Evolutionary conservation across 2,113 vertebrate species (phyloP), one percentile per base, ranked within the genome.

Genomic region (Malurus alboscapulatus): DNA sequence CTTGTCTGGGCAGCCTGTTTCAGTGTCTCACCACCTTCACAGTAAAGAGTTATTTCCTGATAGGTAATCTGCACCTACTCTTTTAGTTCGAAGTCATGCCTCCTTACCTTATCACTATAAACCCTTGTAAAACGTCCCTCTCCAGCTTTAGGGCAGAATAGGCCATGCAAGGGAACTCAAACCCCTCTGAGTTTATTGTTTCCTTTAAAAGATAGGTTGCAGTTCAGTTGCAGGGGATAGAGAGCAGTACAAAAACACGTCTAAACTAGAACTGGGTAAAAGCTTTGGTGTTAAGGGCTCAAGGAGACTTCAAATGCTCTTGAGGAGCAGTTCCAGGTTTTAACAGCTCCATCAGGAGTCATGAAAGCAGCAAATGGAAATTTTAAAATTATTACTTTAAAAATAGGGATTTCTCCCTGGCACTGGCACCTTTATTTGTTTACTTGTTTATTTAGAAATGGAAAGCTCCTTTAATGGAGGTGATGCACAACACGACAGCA

Each of bases 401-500:
- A 51, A 58, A 42, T 45, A 66, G 12, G 8, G 17, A 26, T 83
- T 86, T 82, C 27, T 47, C 14, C 48, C 45, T 34, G 17, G 6
- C 14, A 13, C 4, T 0, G 0, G 7, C 10, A 14, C 2, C 4
- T 19, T 5, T 19, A 20, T 66, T 48, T 54, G 13, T 10, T 47
- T 63, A 13, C 27, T 63, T 50, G 6, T 90, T 80, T 74, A 17
- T 54, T 90, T 79, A 59, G 51, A 73, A 83, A 86, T 40, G 25
- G 30, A 54, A 92, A 83, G 3, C 17, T 62, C 4, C 21, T 72
- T 55, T 78, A 81, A 29, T 1, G 4, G n/a, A 53, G 27, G 14
- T 42, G 15, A 38, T 47, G 7, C 24, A 47, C 17, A 54, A 26
- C 19, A 62, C 51, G 38, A 45, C 3, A 12, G 21, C 38, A 71